These are phyloP conservation scores for Otis tarda DNA, from an alignment of 2,113 vertebrate genomes.

Conservation along the genomic window DNA sequence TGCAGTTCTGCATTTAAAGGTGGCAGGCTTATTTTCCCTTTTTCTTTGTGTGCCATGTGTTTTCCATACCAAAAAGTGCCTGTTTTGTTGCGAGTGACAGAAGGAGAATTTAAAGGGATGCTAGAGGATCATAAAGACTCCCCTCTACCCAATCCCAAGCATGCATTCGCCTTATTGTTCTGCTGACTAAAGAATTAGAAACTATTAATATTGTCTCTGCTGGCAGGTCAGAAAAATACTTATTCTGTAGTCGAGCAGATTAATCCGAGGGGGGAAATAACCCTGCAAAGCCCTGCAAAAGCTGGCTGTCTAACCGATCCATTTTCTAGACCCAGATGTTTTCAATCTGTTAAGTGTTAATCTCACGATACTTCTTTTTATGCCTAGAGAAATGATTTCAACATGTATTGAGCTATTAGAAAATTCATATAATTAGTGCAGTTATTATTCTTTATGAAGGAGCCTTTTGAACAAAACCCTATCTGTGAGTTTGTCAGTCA, in stretches of 20 bases:
- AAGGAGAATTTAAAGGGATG: conserved; percentile 57
- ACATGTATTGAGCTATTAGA: not conserved
- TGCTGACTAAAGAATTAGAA: conserved; percentile 68
- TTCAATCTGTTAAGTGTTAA: conserved; percentile 54
- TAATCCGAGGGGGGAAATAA: conserved; percentile 58
- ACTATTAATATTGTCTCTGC: conserved; percentile 64
- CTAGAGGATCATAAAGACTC: conserved; percentile 46
- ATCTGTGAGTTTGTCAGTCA: not conserved
- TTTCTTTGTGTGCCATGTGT: conserved; percentile 43
- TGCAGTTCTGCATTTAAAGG: conserved; percentile 10
- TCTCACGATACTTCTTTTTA: conserved; percentile 36
- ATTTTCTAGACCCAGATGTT: conserved; percentile 52
- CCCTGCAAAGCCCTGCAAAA: conserved; percentile 43
- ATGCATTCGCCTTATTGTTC: conserved; percentile 23
- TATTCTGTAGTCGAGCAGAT: conserved; percentile 19
- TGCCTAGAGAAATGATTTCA: conserved; percentile 42
- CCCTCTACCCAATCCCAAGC: conserved; percentile 13
- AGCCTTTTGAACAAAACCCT: not conserved
- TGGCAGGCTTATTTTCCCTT: conserved; percentile 45
- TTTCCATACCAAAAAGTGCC: conserved; percentile 54
- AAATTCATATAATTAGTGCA: not conserved
- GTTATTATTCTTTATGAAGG: not conserved
- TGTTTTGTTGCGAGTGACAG: conserved; percentile 59
- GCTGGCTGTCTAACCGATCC: conserved; percentile 21
- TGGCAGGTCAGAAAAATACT: conserved; percentile 68